These are phyloP conservation scores for Oncorhynchus keta DNA, from an alignment of 2,113 vertebrate species.

Conservation along the genomic window DNA sequence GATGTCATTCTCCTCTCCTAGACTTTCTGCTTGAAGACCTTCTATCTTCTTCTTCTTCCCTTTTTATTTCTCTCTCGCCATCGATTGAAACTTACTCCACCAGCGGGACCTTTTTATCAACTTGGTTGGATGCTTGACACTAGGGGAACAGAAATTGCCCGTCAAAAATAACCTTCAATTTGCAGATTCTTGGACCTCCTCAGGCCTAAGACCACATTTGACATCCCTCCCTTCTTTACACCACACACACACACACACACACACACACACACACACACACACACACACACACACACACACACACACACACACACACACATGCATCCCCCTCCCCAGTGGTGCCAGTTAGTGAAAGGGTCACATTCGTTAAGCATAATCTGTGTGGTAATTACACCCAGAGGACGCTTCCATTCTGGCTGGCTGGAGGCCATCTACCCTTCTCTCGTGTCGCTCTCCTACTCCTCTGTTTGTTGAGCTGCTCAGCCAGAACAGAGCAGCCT, in stretches of 20 bases:
- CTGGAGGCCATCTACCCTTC: background rate
- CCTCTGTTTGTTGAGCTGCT: background rate
- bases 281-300: conserved; percentile 3
- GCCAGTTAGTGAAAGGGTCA: conserved; percentile 11
- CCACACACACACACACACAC: background rate
- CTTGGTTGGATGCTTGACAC: conserved; percentile 11
- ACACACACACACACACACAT: conserved; percentile 10
- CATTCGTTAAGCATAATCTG: conserved; percentile 20
- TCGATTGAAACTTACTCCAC: background rate
- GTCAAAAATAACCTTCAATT: conserved; percentile 26
- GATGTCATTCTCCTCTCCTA: conserved; percentile 40
- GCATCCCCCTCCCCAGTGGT: conserved; percentile 4
- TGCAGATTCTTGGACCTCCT: conserved; percentile 14
- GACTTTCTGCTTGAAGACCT: conserved; percentile 3
- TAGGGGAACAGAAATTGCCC: background rate
- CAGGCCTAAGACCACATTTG: background rate
- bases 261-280: conserved; percentile 5
- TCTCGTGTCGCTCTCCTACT: background rate
- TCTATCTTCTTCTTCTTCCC: conserved; percentile 1
- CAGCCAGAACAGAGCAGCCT: conserved; percentile 5
- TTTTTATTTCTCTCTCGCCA: conserved; percentile 7
- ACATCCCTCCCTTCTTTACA: background rate
- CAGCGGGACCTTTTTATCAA: background rate
- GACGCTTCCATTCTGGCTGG: conserved; percentile 33
- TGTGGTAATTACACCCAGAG: conserved; percentile 30